A percentile compares a stretch with the other conserved stretches of the same genome.
phyloP scores from a whole-genome alignment of 2,797 vertebrate genomes.

The Neosilurus hyrtlii region DNA sequence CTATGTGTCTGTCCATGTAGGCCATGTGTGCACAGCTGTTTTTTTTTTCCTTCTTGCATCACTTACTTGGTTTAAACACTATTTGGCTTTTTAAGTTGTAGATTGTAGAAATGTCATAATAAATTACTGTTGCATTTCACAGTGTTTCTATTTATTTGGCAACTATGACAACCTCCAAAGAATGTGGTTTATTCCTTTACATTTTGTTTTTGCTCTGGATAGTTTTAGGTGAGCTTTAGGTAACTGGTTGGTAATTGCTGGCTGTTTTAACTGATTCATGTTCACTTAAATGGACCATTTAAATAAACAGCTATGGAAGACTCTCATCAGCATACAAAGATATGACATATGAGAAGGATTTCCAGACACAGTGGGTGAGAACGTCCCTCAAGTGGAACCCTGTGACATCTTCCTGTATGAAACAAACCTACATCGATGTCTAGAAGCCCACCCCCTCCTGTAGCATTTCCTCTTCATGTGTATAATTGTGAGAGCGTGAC shows the following conservation, averaged over 20 bases:
- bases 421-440: constrained; percentile 57
- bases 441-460: constrained; percentile 35
- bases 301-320: background rate
- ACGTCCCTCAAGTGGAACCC: constrained; percentile 39
- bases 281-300: constrained; percentile 15
- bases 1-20: constrained; percentile 13
- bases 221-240: background rate
- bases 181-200: background rate
- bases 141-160: background rate
- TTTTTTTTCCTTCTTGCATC: constrained; percentile 8
- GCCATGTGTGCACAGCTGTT: constrained; percentile 43
- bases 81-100: background rate
- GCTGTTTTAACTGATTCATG: background rate
- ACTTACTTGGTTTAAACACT: background rate
- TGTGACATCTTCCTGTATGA: constrained; percentile 56
- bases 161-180: background rate
- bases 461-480: constrained; percentile 49
- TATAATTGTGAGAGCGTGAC: constrained; percentile 51
- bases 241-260: background rate
- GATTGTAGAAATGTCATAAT: background rate
- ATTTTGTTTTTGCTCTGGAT: background rate
- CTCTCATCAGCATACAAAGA: constrained; percentile 42
- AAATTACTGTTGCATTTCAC: background rate
- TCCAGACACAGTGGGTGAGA: constrained; percentile 42
- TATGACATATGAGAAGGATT: constrained; percentile 39